Base-by-base conservation (phyloP, 2,888 invertebrate genomes). In the Xylota sylvarum region DNA sequence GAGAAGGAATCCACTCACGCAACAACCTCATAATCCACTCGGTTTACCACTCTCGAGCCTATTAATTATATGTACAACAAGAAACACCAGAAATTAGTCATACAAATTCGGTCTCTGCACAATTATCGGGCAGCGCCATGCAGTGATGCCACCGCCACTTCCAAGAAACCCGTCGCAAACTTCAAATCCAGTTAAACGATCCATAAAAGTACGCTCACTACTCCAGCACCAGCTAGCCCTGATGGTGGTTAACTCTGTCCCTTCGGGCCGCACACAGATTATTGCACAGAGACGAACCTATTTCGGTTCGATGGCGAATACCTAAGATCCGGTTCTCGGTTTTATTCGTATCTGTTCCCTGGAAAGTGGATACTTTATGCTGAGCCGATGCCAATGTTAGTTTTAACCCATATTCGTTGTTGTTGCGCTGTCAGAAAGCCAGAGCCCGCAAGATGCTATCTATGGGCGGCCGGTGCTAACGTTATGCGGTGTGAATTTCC, bases 401-500 rank as follows among this genome's bases (percentile, higher is more conserved):
- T 67, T 48, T 73, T 84, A 84, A 84, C 83, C 83, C 83, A 84
- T 84, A 84, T 84, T 69, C 62, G 23, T 72, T 56, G 56, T 72
- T 78, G 58, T 62, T 60, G 14, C 19, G 10, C 14, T 19, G 37
- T 10, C 52, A 40, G 46, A 72, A 46, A 43, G 7, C 55, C 72
- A 72, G 46, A 62, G 52, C 37, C 32, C 27, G n/a, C 37, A 46
- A 73, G 83, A 84, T 84, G 60, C 7, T 79, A 79, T 84, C 83
- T 79, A 73, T 55, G 52, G 67, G 55, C 62, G 67, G 79, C 62
- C 67, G 52, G 78, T 67, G 72, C 62, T 70, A 52, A 65, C 50
- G 70, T 50, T 70, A 82, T 70, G 82, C 76, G 79, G 83, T 79
- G 83, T 79, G 83, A 84, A 69, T 74, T 84, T 83, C 60, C 52